phyloP scores from a whole-genome alignment of 2,888 invertebrate species.

The Melolontha melolontha region DNA sequence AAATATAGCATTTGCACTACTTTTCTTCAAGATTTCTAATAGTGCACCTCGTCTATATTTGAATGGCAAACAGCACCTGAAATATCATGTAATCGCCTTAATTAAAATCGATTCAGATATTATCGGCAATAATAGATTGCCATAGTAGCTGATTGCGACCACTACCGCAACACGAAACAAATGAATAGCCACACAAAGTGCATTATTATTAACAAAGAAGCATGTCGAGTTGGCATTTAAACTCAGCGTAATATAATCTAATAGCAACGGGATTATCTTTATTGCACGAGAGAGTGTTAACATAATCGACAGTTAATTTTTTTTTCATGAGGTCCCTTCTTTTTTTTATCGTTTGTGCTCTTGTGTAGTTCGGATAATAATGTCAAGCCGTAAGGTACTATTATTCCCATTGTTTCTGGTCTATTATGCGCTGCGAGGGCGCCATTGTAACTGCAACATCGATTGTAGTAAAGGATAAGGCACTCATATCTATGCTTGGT shows the following conservation, averaged over 20 bases:
- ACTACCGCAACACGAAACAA: not conserved
- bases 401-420: conserved; percentile 41
- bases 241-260: not conserved
- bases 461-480: conserved; percentile 33
- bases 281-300: conserved; percentile 19
- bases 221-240: conserved; percentile 25
- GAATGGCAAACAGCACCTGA: not conserved
- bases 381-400: conserved; percentile 32
- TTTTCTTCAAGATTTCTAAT: not conserved
- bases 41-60: too few relatives aligned
- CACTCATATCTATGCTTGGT: conserved; percentile 14
- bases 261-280: conserved; percentile 1
- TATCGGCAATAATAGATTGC: conserved; percentile 11
- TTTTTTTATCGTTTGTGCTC: not conserved
- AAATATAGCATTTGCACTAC: too few relatives aligned
- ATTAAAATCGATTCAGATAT: conserved; percentile 12
- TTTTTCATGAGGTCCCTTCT: not conserved
- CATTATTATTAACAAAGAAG: conserved; percentile 8
- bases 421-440: conserved; percentile 37
- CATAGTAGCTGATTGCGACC: not conserved
- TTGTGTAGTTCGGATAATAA: conserved; percentile 28
- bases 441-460: conserved; percentile 39
- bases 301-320: conserved; percentile 16
- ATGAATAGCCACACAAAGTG: not conserved
- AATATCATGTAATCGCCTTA: conserved; percentile 9